Base-by-base conservation (phyloP, 2,797 vertebrate genomes). In the Halcyon leucocephala region DNA sequence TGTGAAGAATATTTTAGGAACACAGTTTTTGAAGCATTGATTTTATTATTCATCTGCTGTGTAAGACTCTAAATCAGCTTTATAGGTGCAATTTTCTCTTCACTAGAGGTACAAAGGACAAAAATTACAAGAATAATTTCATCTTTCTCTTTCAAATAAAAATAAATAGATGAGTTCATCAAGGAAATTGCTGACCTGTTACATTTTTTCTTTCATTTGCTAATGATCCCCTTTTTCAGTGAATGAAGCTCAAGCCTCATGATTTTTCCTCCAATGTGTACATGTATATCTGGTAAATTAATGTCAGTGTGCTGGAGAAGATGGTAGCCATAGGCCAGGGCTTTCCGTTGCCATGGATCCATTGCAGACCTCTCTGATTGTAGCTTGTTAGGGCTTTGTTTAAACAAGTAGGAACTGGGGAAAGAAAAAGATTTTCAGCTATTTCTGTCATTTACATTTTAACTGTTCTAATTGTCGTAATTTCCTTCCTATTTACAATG, bases 401-500 rank as follows among this genome's bases (percentile, higher is more conserved):
- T 98, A 98, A 98, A 98, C 98, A 98, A 99, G 98, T 96, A 98
- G 86, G 85, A 90, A 87, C 70, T 71, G 49, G 64, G 20, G 8
- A 8, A 0, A 46, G 35, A 70, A 93, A 97, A 98, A 95, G 95
- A 58, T 95, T 98, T 97, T 98, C 93, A 97, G 95, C 97, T 98
- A 97, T 95, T 97, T 96, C 96, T 98, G 98, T 98, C 97, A 98
- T 99, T 99, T 98, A 98, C 98, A 99, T 98, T 97, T 97, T 97
- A 96, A 97, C 97, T 96, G 80, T 97, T 97, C 95, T 97, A 96
- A 97, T 95, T 96, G 92, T 92, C 76, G 96, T 95, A 81, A 90
- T 97, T 96, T 97, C 94, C 93, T 96, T 96, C 89, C 88, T 94
- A 78, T 95, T 97, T 96, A 71, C 10, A 3, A 25, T 48, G 73